Conservation (phyloP, 2,888 invertebrate species). For the Leucophora obtusa region DNA sequence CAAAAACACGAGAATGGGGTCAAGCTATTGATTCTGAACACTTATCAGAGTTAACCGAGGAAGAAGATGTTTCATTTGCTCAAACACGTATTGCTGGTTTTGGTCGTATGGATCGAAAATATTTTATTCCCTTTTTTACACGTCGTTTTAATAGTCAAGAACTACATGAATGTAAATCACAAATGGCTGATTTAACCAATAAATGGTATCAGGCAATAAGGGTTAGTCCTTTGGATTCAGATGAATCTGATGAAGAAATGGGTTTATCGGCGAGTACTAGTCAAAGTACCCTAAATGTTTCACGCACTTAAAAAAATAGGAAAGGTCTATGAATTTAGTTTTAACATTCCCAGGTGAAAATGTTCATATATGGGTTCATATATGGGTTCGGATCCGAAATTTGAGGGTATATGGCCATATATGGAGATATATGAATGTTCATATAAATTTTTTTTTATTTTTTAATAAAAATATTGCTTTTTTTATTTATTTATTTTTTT, state of each 20-base stretch:
- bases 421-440: no score
- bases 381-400: no score
- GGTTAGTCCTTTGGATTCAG: constrained; percentile 91
- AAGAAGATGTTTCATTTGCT: constrained; percentile 90
- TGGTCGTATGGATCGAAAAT: constrained; percentile 93
- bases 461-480: no score
- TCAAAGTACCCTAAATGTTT: constrained; percentile 68
- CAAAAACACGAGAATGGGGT: constrained; percentile 99
- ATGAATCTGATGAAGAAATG: constrained; percentile 83
- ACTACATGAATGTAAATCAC: constrained; percentile 95
- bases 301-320: constrained; percentile 37
- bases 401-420: no score
- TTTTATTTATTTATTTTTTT: no score
- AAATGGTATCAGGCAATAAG: constrained; percentile 98
- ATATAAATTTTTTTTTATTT: no score
- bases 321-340: background rate
- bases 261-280: constrained; percentile 74
- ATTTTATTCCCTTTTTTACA: constrained; percentile 97
- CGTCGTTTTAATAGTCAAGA: constrained; percentile 97
- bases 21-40: constrained; percentile 96
- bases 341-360: no score
- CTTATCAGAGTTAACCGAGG: constrained; percentile 94
- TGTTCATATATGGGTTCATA: no score
- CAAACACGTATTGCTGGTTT: constrained; percentile 91
- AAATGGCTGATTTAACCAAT: constrained; percentile 97